Evolutionary conservation across 1,140 invertebrate genomes (phyloP).

Genomic region (Temnothorax longispinosus): DNA sequence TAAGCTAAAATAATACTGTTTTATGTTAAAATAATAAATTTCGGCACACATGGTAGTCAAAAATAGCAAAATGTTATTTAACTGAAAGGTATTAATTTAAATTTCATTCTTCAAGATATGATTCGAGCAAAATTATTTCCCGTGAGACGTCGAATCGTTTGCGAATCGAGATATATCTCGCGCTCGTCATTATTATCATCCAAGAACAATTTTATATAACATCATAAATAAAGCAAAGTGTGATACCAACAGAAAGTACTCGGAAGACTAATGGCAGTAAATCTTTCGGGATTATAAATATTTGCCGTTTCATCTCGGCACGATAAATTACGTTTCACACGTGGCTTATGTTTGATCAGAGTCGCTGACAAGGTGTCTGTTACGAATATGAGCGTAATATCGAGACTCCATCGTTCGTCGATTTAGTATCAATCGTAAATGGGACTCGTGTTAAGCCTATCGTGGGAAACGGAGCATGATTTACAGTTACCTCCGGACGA

Average conservation of each 20-base stretch:
- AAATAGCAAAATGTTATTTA: no score
- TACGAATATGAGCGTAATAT: not conserved
- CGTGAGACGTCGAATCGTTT: not conserved
- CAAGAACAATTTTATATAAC: not conserved
- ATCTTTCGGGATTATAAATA: not conserved
- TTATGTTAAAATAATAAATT: no score
- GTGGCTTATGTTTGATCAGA: not conserved
- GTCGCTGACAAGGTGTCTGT: not conserved
- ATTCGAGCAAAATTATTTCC: not conserved
- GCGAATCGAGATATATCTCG: not conserved
- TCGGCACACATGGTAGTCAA: no score
- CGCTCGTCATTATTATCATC: not conserved
- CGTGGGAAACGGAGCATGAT: not conserved
- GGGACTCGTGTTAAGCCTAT: constrained; percentile 12
- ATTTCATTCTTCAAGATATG: no score
- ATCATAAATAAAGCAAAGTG: not conserved
- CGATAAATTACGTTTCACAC: constrained; percentile 26
- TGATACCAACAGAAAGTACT: not conserved
- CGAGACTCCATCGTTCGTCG: not conserved
- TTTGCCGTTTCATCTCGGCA: not conserved
- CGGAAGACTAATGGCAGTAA: not conserved
- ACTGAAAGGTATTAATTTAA: no score
- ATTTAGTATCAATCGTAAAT: not conserved
- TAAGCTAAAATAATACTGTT: no score
- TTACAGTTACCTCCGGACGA: constrained; percentile 5